Base-by-base conservation (phyloP, 2,113 vertebrate genomes). In the Abramis brama region DNA sequence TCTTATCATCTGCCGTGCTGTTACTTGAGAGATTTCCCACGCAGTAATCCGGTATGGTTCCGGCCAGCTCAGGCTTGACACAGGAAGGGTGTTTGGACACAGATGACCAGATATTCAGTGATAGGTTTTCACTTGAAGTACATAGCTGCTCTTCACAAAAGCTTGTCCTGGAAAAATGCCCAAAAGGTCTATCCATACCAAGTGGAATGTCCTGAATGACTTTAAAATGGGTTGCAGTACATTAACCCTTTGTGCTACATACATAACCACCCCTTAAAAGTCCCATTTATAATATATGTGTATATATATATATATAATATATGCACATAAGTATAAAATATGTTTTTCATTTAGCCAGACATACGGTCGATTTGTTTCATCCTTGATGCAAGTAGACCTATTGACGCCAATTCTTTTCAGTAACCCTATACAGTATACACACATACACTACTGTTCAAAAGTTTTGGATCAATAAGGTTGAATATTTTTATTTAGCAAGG, bases 31-130 rank as follows among this genome's bases (percentile, higher is more conserved):
- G 75, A 55, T 55, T 77, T 76, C 73, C 36, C 39, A 76, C 45
- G 25, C 45, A 27, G 45, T 77, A 50, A 77, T 33, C 50, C 75
- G 55, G 27, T 50, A 77, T 77, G 75, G 55, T 77, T 77, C 47
- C 55, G 25, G 45, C 13, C 9, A 10, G 4, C 47, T 77, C 50
- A 33, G 27, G 50, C 45, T 55, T 77, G 27, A 30, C 75, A 52
- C 75, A 77, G 50, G 75, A 55, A 55, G 45, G 45, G 25, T 52
- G 55, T 77, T 77, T 77, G 75, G 75, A 55, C 75, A 77, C 47
- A 21, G 75, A 75, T 75, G 5, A 25, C 23, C 43, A 17, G 23
- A 74, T 55, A 52, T 77, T 77, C 47, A 52, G 9, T 30, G 23
- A 47, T 47, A 25, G n/a, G n/a, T 75, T 75, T 75, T 75, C n/a